phyloP scores from a whole-genome alignment of 2,113 vertebrate genomes.

The Leucosticte australis region DNA sequence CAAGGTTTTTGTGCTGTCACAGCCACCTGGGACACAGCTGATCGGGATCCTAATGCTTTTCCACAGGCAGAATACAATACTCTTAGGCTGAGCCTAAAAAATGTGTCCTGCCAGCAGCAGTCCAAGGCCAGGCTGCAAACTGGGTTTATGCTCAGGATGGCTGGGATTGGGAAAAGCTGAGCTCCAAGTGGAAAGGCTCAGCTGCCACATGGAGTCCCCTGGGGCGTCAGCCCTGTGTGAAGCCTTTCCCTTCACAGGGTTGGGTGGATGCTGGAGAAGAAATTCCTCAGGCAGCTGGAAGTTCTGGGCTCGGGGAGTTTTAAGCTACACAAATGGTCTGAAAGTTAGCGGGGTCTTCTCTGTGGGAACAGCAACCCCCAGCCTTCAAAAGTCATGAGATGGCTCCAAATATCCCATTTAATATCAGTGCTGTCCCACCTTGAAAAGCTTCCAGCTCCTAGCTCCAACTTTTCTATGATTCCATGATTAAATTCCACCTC shows the following conservation, averaged over 20 bases:
- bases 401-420: not conserved
- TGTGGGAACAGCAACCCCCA: not conserved
- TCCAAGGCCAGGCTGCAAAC: not conserved
- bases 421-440: not conserved
- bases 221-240: not conserved
- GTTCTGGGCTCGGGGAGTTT: not conserved
- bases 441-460: not conserved
- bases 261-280: not conserved
- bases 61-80: not conserved
- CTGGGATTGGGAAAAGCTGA: not conserved
- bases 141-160: not conserved
- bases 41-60: not conserved
- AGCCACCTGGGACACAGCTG: not conserved
- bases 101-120: accelerated
- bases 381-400: not conserved
- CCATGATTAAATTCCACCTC: not conserved
- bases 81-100: not conserved
- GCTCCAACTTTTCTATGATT: not conserved
- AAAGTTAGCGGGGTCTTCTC: not conserved
- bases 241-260: not conserved
- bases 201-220: not conserved
- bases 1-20: not conserved
- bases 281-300: not conserved
- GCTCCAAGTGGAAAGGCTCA: not conserved
- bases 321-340: not conserved